These are phyloP conservation scores for Cottoperca gobio DNA, from an alignment of 2,797 vertebrate species.

Conservation along the genomic window DNA sequence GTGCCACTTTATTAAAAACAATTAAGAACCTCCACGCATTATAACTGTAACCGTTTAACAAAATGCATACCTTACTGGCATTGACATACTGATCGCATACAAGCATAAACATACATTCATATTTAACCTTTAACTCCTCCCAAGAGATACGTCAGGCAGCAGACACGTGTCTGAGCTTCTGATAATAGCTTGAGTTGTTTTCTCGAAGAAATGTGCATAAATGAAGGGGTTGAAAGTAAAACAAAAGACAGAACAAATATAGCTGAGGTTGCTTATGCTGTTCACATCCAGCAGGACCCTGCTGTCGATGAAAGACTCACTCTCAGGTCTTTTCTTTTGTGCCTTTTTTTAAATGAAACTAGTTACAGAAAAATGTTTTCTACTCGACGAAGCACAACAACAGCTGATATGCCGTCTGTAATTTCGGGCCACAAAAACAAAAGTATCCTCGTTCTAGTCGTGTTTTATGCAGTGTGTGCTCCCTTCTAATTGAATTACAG, in stretches of 20 bases:
- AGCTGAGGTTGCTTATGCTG: not conserved
- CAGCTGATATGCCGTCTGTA: not conserved
- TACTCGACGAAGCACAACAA: conserved; percentile 4
- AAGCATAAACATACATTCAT: not conserved
- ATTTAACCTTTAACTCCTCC: not conserved
- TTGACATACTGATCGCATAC: not conserved
- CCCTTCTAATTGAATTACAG: not conserved
- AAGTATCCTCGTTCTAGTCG: not conserved
- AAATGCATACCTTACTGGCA: not conserved
- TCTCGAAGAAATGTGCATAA: not conserved
- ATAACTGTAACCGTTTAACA: not conserved
- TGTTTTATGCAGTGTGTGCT: not conserved
- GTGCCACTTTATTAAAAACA: not conserved
- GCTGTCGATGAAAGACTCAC: conserved; percentile 1
- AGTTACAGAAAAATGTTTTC: not conserved
- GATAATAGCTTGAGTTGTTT: not conserved
- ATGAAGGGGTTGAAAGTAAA: not conserved
- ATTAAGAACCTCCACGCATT: not conserved
- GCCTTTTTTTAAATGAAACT: too few species aligned
- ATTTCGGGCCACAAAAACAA: not conserved
- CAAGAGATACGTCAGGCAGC: not conserved
- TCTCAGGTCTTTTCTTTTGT: conserved; percentile 14
- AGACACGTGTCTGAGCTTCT: not conserved
- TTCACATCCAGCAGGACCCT: conserved; percentile 13
- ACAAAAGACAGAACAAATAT: conserved; percentile 5